phyloP scores from a whole-genome alignment of 2,113 vertebrate genomes.

The Panthera uncia region DNA sequence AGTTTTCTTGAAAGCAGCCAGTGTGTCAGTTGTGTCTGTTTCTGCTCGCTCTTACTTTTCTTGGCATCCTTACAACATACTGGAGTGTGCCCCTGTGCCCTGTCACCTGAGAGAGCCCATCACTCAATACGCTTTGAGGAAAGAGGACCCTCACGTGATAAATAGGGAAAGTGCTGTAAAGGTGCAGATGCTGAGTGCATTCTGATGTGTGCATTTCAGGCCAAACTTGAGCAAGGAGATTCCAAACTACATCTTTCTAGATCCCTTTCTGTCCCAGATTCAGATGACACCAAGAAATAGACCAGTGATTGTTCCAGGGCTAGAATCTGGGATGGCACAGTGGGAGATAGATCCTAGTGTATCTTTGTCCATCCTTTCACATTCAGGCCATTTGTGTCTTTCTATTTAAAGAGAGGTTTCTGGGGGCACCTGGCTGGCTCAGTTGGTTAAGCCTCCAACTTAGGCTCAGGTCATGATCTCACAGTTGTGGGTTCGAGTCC shows the following conservation, averaged over 20 bases:
- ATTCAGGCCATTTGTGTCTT: background rate
- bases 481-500: too few species aligned
- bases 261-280: background rate
- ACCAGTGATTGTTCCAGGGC: background rate
- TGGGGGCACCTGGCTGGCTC: too few species aligned
- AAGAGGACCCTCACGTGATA: too few species aligned
- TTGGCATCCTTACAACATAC: background rate
- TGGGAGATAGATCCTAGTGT: background rate
- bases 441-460: too few species aligned
- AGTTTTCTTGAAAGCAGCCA: background rate
- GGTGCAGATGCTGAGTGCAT: background rate
- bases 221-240: background rate
- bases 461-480: too few species aligned
- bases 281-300: background rate
- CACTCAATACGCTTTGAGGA: too few species aligned
- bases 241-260: background rate
- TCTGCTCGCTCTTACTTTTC: background rate
- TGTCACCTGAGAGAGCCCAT: background rate
- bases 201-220: background rate
- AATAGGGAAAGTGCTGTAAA: background rate
- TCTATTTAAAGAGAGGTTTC: background rate
- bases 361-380: background rate
- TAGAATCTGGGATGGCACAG: background rate
- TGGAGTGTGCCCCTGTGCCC: background rate
- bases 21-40: background rate